Percentiles rank a stretch among this genome's conserved stretches.
Evolutionary conservation across 2,113 vertebrate species (phyloP).

Genomic region (Percina caprodes): DNA sequence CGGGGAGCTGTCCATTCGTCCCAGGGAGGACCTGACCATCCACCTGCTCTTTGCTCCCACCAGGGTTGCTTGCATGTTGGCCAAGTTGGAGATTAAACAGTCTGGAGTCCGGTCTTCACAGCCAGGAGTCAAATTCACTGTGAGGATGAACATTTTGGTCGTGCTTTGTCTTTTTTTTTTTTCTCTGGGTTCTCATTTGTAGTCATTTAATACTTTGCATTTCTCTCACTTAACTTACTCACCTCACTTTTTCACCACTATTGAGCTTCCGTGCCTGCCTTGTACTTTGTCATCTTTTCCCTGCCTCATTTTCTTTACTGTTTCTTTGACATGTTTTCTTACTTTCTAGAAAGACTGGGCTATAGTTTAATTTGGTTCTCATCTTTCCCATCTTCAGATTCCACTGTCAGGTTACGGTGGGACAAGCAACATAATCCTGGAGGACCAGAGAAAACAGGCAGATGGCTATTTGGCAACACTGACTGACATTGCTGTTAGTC

Average conservation of each 20-base stretch:
- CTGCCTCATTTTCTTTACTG: neutral
- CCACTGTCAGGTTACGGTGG: conserved; percentile 97
- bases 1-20: conserved; percentile 90
- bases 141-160: conserved; percentile 72
- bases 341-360: neutral
- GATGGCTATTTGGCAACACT: conserved; percentile 88
- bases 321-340: neutral
- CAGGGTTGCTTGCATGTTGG: conserved; percentile 92
- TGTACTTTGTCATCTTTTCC: neutral
- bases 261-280: neutral
- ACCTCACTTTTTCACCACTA: too few relatives aligned
- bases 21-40: conserved; percentile 89
- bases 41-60: conserved; percentile 93
- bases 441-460: conserved; percentile 89
- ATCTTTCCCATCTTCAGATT: conserved; percentile 80
- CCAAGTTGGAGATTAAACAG: conserved; percentile 97
- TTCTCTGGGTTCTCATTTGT: neutral
- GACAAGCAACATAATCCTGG: conserved; percentile 92
- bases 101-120: conserved; percentile 86
- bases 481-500: conserved; percentile 76
- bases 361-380: neutral
- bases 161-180: neutral
- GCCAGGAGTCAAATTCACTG: conserved; percentile 95
- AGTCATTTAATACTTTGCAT: neutral
- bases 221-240: neutral